These are phyloP conservation scores for Illadopsis cleaveri DNA, from an alignment of 2,113 vertebrate genomes.

Conservation along the genomic window DNA sequence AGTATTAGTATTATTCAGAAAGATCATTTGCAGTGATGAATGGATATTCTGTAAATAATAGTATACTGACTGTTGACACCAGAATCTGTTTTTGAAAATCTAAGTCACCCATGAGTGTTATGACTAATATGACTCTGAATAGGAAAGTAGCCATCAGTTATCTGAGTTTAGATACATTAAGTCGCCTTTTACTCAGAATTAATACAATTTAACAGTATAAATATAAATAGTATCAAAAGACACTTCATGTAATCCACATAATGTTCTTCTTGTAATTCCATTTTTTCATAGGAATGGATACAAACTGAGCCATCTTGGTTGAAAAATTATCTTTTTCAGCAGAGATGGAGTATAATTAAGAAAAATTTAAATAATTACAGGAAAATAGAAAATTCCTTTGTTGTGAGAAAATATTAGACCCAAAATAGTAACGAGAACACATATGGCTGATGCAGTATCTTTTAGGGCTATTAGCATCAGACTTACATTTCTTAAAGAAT, in stretches of 20 bases:
- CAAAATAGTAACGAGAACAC: not conserved
- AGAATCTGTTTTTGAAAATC: not conserved
- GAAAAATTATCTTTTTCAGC: not conserved
- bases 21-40: not conserved
- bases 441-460: not conserved
- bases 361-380: not conserved
- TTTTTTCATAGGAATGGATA: not conserved
- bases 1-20: not conserved
- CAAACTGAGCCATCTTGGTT: not conserved
- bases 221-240: not conserved
- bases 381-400: not conserved
- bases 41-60: not conserved
- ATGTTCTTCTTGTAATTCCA: not conserved
- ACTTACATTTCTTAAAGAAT: not conserved
- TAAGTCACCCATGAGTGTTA: not conserved
- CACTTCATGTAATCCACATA: not conserved
- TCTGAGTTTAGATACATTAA: not conserved
- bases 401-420: not conserved
- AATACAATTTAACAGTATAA: not conserved
- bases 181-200: not conserved
- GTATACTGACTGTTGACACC: not conserved
- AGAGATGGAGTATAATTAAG: not conserved
- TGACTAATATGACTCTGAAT: not conserved
- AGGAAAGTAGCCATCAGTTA: not conserved
- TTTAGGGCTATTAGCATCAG: not conserved